These are phyloP conservation scores for Panthera leo DNA, from an alignment of 2,113 vertebrate species.

Conservation along the genomic window DNA sequence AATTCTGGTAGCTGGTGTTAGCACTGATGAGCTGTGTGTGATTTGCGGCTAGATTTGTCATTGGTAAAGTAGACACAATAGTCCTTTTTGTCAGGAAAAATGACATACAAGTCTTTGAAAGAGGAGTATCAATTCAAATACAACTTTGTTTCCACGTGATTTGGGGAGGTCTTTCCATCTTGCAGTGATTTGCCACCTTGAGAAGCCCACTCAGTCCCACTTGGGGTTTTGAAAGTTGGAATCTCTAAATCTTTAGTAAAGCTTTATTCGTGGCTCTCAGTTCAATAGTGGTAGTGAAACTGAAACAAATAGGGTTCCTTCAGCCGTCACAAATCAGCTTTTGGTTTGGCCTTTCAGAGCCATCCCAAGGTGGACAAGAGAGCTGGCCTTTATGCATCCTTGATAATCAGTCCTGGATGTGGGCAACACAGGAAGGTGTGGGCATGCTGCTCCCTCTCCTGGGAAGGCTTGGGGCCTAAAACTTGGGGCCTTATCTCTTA, in stretches of 20 bases:
- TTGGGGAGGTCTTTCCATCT: background rate
- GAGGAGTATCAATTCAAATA: background rate
- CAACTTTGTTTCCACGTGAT: background rate
- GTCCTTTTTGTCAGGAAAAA: background rate
- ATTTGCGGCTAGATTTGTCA: background rate
- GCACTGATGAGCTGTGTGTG: background rate
- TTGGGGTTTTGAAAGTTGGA: background rate
- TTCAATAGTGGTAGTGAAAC: background rate
- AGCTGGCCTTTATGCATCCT: background rate
- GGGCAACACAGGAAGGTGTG: background rate
- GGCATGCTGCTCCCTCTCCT: background rate
- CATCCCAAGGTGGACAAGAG: background rate
- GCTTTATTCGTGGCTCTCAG: background rate
- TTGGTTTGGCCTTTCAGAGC: background rate
- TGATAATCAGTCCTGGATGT: background rate
- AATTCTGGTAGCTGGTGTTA: background rate
- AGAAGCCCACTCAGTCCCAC: background rate
- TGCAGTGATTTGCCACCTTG: background rate
- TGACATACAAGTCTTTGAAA: background rate
- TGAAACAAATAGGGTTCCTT: background rate
- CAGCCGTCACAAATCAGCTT: background rate
- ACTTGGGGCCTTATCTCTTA: background rate
- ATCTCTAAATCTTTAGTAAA: background rate
- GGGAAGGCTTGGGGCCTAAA: background rate
- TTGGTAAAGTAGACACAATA: background rate